Conservation (phyloP, 2,113 vertebrate species). For the Eubucco bourcierii region DNA sequence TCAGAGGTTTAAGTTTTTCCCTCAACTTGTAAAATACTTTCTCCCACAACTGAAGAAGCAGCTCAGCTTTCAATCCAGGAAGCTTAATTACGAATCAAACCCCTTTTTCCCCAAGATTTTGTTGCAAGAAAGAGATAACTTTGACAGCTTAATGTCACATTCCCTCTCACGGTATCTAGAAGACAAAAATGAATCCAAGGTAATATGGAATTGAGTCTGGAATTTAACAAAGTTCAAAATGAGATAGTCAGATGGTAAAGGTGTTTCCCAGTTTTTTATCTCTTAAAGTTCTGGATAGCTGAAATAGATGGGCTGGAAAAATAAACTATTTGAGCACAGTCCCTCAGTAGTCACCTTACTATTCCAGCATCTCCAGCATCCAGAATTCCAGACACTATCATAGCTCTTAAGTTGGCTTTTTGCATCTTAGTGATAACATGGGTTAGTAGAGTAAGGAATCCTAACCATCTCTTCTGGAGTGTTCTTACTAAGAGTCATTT, state of each 20-base stretch:
- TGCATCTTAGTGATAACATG: neutral
- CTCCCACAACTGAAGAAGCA: neutral
- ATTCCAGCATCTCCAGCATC: neutral
- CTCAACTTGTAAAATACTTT: neutral
- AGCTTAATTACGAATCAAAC: neutral
- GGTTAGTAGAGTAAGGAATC: neutral
- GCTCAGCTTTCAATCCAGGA: neutral
- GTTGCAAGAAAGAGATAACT: neutral
- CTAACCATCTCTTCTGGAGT: neutral
- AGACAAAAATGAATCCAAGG: neutral
- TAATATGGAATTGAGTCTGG: neutral
- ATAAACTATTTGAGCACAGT: neutral
- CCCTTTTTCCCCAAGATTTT: neutral
- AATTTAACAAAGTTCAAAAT: neutral
- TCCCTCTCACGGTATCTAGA: neutral
- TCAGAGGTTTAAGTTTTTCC: neutral
- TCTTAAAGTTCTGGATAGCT: neutral
- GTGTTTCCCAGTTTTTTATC: neutral
- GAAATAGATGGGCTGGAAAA: neutral
- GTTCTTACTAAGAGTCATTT: neutral
- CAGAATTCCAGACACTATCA: neutral
- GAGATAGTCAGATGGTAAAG: neutral
- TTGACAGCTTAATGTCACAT: neutral
- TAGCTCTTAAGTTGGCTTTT: neutral
- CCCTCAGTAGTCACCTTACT: neutral